phyloP scores from a whole-genome alignment of 35 echinoderm and acorn worm species.

The Chiridota heheva region DNA sequence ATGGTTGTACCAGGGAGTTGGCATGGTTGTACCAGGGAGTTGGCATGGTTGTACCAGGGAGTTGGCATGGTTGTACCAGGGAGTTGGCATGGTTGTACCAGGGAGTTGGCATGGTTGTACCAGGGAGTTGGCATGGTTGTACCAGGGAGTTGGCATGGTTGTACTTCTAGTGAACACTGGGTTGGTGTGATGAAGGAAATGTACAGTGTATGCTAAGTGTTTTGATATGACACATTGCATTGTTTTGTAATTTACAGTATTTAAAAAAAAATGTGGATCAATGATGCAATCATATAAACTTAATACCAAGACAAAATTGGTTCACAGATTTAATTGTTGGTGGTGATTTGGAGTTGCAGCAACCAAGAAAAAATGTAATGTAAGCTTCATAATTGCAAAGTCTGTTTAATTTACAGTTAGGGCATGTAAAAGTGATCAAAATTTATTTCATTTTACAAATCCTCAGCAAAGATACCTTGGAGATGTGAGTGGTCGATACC shows the following conservation, averaged over 20 bases:
- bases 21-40: no score
- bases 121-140: no score
- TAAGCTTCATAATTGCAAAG: neutral
- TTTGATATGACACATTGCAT: no score
- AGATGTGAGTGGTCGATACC: conserved; percentile 66
- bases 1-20: no score
- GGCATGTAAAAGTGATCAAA: neutral
- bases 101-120: no score
- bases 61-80: no score
- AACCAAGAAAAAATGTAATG: neutral
- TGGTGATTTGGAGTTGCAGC: neutral
- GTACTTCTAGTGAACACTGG: no score
- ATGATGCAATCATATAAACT: neutral
- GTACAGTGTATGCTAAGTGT: no score
- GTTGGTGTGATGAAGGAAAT: no score
- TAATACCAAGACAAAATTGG: neutral
- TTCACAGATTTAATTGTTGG: neutral
- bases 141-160: no score
- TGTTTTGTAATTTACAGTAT: conserved; percentile 1
- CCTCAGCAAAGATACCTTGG: conserved; percentile 65
- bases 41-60: no score
- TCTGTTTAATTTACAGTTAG: neutral
- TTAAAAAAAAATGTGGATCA: neutral
- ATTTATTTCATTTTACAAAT: neutral
- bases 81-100: no score